Percentiles rank a stretch among this genome's conserved stretches.
Conservation (phyloP, 2,888 invertebrate species). For the Amphiduros pacificus region DNA sequence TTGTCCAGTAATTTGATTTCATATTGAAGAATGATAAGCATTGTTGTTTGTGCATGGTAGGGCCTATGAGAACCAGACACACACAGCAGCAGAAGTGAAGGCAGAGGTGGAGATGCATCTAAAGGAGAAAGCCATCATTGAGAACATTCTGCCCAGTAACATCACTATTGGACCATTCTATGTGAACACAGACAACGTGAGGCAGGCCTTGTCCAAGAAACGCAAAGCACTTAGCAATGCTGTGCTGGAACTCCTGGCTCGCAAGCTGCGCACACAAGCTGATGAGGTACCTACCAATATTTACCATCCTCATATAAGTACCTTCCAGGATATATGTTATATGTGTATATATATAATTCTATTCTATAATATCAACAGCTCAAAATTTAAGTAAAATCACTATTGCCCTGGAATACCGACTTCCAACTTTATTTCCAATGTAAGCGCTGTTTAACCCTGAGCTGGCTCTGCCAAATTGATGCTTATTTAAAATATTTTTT, state of each 20-base stretch:
- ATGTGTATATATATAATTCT: too few species aligned
- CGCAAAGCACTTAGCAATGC: slow-evolving; percentile 71
- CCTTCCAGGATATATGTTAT: too few species aligned
- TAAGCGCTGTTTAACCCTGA: too few species aligned
- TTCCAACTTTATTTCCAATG: too few species aligned
- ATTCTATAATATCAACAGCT: too few species aligned
- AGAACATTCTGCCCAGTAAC: slow-evolving; percentile 70
- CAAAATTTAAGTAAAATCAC: too few species aligned
- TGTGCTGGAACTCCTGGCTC: slow-evolving; percentile 73
- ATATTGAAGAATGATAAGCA: neutral
- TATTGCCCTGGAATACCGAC: too few species aligned
- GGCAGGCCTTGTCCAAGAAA: slow-evolving; percentile 72
- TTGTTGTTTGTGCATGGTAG: slow-evolving; percentile 42
- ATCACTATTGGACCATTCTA: slow-evolving; percentile 79
- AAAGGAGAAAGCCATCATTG: slow-evolving; percentile 69
- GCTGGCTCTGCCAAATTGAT: too few species aligned
- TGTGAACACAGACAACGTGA: slow-evolving; percentile 71
- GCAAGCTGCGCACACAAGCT: slow-evolving; percentile 69
- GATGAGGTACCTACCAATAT: slow-evolving; percentile 65
- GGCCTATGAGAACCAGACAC: slow-evolving; percentile 66
- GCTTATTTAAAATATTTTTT: too few species aligned
- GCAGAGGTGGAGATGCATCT: slow-evolving; percentile 72
- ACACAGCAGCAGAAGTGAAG: slow-evolving; percentile 71
- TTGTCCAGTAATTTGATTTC: neutral
- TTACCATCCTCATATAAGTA: too few species aligned